These are phyloP conservation scores for Xanthorhoe spadicearia DNA, from an alignment of 2,888 invertebrate species.

Conservation along the genomic window DNA sequence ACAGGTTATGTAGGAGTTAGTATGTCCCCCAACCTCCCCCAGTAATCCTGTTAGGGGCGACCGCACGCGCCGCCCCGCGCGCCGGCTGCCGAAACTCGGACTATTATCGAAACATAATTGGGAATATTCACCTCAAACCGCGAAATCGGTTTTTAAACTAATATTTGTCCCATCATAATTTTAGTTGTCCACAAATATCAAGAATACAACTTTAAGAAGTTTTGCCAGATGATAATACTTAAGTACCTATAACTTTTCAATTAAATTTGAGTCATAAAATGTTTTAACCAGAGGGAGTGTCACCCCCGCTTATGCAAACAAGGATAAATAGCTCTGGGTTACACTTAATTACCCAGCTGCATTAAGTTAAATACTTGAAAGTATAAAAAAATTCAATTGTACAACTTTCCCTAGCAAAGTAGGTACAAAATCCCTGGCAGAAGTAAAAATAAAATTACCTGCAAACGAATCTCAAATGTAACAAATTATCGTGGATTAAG, in stretches of 20 bases:
- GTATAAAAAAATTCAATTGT: not conserved
- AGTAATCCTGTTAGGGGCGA: conserved; percentile 75
- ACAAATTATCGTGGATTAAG: conserved; percentile 54
- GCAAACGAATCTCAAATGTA: conserved; percentile 41
- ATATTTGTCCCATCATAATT: not conserved
- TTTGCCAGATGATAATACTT: too few species aligned
- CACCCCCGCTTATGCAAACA: not conserved
- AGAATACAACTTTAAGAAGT: too few species aligned
- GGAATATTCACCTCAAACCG: conserved; percentile 67
- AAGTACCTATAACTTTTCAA: not conserved
- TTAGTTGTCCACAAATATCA: too few species aligned
- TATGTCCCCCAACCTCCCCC: conserved; percentile 35
- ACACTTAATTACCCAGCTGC: not conserved
- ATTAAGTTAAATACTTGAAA: not conserved
- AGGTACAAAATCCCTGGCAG: not conserved
- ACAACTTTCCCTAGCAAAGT: not conserved
- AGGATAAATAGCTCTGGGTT: not conserved
- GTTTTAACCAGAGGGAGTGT: not conserved
- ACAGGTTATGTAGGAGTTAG: conserved; percentile 39
- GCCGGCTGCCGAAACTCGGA: conserved; percentile 51
- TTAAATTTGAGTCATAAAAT: not conserved
- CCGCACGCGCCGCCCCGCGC: conserved; percentile 68
- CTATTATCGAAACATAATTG: conserved; percentile 78
- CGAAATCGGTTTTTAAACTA: conserved; percentile 41
- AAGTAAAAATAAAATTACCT: conserved; percentile 6